A percentile compares a stretch with the other conserved stretches of the same genome.
phyloP scores from a whole-genome alignment of 35 echinoderm and acorn worm genomes.

The Holothuria glaberrima region DNA sequence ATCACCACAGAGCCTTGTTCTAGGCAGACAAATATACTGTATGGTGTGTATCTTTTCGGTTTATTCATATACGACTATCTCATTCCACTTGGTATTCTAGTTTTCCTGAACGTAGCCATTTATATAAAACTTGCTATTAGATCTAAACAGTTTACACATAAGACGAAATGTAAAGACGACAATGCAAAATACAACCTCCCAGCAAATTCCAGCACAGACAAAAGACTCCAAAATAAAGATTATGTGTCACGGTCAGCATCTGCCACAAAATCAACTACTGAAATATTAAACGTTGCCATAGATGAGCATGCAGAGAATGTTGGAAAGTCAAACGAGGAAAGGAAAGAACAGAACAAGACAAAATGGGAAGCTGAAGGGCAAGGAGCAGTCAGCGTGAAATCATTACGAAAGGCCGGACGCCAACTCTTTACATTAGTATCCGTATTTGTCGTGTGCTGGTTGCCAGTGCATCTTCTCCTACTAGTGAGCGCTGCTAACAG shows the following conservation, averaged over 20 bases:
- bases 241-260: not conserved
- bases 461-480: not conserved
- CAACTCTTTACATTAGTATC: not conserved
- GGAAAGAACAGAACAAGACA: not conserved
- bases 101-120: not conserved
- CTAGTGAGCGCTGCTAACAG: not conserved
- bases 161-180: not conserved
- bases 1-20: not conserved
- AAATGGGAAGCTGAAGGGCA: not conserved
- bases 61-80: not conserved
- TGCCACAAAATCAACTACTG: not conserved
- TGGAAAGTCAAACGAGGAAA: not conserved
- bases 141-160: not conserved
- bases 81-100: slow-evolving; percentile 2
- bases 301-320: not conserved
- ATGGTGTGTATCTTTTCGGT: not conserved
- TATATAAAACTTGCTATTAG: slow-evolving; percentile 14
- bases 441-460: not conserved
- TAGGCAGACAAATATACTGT: not conserved
- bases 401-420: not conserved
- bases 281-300: not conserved
- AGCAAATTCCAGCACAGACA: not conserved
- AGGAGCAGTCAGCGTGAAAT: not conserved
- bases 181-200: too few relatives aligned
- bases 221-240: not conserved